A percentile compares a stretch with the other conserved stretches of the same genome.
Evolutionary conservation across 2,888 invertebrate genomes (phyloP).

Genomic region (Caenorhabditis auriculariae): DNA sequence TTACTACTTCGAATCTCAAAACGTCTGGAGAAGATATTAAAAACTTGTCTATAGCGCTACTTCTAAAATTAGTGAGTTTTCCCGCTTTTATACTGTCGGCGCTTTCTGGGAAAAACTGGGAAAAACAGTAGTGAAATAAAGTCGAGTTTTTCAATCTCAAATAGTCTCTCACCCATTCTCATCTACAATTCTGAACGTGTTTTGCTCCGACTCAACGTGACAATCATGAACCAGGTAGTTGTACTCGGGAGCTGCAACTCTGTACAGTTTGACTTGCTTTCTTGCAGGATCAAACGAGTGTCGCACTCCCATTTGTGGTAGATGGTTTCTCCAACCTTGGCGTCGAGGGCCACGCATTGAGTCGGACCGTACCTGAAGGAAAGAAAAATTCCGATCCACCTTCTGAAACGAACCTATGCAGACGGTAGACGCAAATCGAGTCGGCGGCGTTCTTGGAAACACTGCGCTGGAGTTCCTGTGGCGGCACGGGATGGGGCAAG

Average conservation of each 20-base stretch:
- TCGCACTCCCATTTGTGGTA: slow-evolving; percentile 62
- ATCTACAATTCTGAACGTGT: slow-evolving; percentile 52
- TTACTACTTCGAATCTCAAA: no score
- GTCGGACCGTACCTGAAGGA: slow-evolving; percentile 44
- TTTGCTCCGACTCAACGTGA: slow-evolving; percentile 48
- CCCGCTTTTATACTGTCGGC: no score
- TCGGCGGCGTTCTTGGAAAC: slow-evolving; percentile 43
- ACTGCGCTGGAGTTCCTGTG: slow-evolving; percentile 42
- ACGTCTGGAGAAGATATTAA: no score
- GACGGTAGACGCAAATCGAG: slow-evolving; percentile 53
- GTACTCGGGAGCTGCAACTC: slow-evolving; percentile 53
- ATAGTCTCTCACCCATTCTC: slow-evolving; percentile 44
- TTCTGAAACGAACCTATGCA: slow-evolving; percentile 41
- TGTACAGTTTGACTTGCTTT: neutral
- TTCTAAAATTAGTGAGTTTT: no score
- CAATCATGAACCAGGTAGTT: slow-evolving; percentile 60
- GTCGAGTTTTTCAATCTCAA: no score
- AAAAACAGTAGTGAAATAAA: no score
- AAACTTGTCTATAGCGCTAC: no score
- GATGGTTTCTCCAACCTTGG: slow-evolving; percentile 59
- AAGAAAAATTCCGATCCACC: no score
- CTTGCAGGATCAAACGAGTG: slow-evolving; percentile 34
- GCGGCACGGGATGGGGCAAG: slow-evolving; percentile 40
- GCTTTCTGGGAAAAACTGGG: no score
- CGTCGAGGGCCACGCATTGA: slow-evolving; percentile 60